Percentiles rank a stretch among this genome's conserved stretches.
Evolutionary conservation across 2,113 vertebrate species (phyloP).

Genomic region (Leptobrachium ailaonicum): DNA sequence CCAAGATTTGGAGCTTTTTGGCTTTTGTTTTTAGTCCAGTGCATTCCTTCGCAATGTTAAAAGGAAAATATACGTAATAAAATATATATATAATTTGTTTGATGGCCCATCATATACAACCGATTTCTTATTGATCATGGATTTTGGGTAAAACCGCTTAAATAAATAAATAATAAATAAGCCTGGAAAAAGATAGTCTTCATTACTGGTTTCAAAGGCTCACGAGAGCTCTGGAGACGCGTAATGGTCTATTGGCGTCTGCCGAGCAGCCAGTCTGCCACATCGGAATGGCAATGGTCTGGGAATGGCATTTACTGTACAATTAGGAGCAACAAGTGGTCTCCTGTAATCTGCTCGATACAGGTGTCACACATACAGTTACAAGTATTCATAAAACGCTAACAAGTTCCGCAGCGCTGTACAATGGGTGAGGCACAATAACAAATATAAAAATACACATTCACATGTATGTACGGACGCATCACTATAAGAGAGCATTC

Average conservation of each 20-base stretch:
- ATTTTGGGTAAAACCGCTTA: neutral
- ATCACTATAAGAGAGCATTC: no score
- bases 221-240: constrained; percentile 81
- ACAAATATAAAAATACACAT: no score
- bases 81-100: neutral
- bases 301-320: constrained; percentile 89
- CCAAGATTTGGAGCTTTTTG: constrained; percentile 63
- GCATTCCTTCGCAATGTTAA: neutral
- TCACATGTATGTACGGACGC: no score
- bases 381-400: no score
- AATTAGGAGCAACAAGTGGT: constrained; percentile 86
- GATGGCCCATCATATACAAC: neutral
- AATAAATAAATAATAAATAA: constrained; percentile 47
- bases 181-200: constrained; percentile 63
- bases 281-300: constrained; percentile 73
- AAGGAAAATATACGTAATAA: neutral
- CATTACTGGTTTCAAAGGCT: constrained; percentile 77
- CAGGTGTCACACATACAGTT: constrained; percentile 79
- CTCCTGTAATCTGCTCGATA: constrained; percentile 93
- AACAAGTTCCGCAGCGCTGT: no score
- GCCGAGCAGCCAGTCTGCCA: constrained; percentile 81
- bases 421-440: no score
- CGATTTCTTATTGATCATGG: neutral
- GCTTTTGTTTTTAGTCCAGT: no score
- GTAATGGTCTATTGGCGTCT: constrained; percentile 92